These are phyloP conservation scores for Cyphomyrus discorhynchus DNA, from an alignment of 2,113 vertebrate species.

Conservation along the genomic window DNA sequence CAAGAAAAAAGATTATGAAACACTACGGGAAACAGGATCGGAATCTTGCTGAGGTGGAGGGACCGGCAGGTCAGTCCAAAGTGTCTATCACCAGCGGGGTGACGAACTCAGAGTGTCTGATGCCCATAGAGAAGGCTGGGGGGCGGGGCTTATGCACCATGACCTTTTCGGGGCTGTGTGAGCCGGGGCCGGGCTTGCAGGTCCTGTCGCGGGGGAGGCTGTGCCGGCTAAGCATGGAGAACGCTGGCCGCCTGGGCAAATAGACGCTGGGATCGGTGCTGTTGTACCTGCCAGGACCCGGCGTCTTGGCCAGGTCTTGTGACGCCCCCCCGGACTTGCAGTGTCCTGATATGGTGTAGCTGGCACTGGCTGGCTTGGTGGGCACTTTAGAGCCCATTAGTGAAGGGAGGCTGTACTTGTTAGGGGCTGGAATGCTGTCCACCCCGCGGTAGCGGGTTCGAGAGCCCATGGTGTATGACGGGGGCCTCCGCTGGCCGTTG, in stretches of 20 bases:
- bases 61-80: conserved; percentile 36
- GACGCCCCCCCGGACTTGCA: conserved; percentile 41
- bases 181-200: conserved; percentile 64
- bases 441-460: conserved; percentile 61
- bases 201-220: conserved; percentile 34
- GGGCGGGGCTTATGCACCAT: conserved; percentile 49
- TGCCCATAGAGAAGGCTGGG: conserved; percentile 69
- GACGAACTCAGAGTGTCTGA: conserved; percentile 68
- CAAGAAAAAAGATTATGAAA: no score
- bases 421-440: conserved; percentile 68
- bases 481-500: conserved; percentile 58
- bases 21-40: background rate
- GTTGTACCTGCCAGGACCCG: conserved; percentile 69
- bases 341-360: conserved; percentile 59
- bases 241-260: conserved; percentile 63
- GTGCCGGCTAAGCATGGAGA: conserved; percentile 71
- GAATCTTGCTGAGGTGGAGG: background rate
- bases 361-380: conserved; percentile 65
- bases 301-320: conserved; percentile 65
- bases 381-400: conserved; percentile 66
- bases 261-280: conserved; percentile 64
- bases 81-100: conserved; percentile 56
- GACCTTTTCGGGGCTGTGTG: conserved; percentile 70
- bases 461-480: conserved; percentile 70
- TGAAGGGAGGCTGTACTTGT: conserved; percentile 72